These are phyloP conservation scores for Cotesia typhae DNA, from an alignment of 1,140 invertebrate genomes.

Conservation along the genomic window DNA sequence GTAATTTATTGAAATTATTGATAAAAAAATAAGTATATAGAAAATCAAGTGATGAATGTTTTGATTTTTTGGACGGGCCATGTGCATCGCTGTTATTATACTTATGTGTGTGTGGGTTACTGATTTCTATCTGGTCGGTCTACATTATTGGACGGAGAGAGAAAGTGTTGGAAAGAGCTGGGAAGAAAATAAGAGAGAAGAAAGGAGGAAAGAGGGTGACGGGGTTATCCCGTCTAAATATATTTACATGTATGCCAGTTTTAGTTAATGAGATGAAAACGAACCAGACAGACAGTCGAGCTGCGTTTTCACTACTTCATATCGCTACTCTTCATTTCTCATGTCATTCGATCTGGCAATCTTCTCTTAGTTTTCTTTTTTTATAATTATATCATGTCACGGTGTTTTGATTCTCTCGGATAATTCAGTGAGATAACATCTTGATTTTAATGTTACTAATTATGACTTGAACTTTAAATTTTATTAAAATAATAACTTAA, in stretches of 20 bases:
- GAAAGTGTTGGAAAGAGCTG: neutral
- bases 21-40: too few relatives aligned
- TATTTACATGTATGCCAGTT: constrained; percentile 31
- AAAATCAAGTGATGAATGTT: neutral
- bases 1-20: too few relatives aligned
- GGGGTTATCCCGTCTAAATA: constrained; percentile 42
- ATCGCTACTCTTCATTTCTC: neutral
- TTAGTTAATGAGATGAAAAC: constrained; percentile 20
- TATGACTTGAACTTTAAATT: too few relatives aligned
- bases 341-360: neutral
- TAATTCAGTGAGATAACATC: too few relatives aligned
- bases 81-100: constrained; percentile 4
- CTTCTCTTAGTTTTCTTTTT: neutral
- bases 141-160: constrained; percentile 32
- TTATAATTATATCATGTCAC: neutral
- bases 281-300: constrained; percentile 32
- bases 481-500: too few relatives aligned
- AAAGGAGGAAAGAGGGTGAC: constrained; percentile 22
- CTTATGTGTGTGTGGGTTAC: too few relatives aligned
- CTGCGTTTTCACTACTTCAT: neutral
- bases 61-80: constrained; percentile 23
- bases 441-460: too few relatives aligned
- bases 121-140: constrained; percentile 12
- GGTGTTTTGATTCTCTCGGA: too few relatives aligned
- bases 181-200: too few relatives aligned